Evolutionary conservation across 1,140 invertebrate species (phyloP), one percentile per base, ranked within the genome.

Genomic region (Achroia grisella): DNA sequence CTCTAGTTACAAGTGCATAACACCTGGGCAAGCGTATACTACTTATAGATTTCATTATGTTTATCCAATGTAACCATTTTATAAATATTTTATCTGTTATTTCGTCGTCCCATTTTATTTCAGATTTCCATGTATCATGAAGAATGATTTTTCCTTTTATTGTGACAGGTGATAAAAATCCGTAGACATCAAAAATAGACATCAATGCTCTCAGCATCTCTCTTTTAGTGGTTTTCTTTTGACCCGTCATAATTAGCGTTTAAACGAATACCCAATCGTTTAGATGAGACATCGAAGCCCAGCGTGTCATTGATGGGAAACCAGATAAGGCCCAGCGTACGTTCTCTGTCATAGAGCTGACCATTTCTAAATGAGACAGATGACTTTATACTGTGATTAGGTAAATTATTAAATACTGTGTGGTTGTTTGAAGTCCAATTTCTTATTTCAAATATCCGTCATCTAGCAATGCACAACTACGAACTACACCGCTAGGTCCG

Each of bases 31-130:
- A n/a, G n/a, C n/a, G n/a, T n/a, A n/a, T n/a, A n/a, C n/a, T n/a
- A n/a, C n/a, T n/a, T n/a, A n/a, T n/a, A n/a, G n/a, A n/a, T n/a
- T n/a, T n/a, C n/a, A n/a, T n/a, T n/a, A n/a, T n/a, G n/a, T n/a
- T n/a, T n/a, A n/a, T n/a, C n/a, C n/a, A n/a, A n/a, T n/a, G n/a
- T n/a, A n/a, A n/a, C n/a, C n/a, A n/a, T n/a, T n/a, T n/a, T n/a
- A n/a, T n/a, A n/a, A n/a, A n/a, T n/a, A n/a, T n/a, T n/a, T n/a
- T n/a, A n/a, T n/a, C n/a, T n/a, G n/a, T n/a, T n/a, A n/a, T n/a
- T n/a, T n/a, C n/a, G n/a, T n/a, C n/a, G 34, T 83, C 73, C 78
- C 78, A 81, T n/a, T 46, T 61, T 9, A 69, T 54, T 5, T 52
- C 37, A 5, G 12, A 39, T 13, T 56, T 37, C 74, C 77, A 82